Conservation (phyloP, 2,888 invertebrate genomes). For the Omphaloscelis lunosa region DNA sequence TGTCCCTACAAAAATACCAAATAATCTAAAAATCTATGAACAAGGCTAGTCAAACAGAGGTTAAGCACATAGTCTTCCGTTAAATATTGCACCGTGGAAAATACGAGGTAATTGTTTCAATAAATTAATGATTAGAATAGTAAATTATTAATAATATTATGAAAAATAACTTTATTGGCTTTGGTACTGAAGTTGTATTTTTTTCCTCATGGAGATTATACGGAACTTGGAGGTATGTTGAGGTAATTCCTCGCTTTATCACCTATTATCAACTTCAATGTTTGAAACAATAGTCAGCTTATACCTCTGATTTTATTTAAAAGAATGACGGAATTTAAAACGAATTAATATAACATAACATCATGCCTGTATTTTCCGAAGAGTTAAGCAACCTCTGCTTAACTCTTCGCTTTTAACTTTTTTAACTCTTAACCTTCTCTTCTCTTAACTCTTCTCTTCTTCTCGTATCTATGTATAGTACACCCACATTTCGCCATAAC, state of each 20-base stretch:
- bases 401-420: too few species aligned
- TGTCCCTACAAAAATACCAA: background rate
- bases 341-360: background rate
- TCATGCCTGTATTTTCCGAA: too few species aligned
- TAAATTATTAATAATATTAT: slow-evolving; percentile 22
- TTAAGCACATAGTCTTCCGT: slow-evolving; percentile 2
- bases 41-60: background rate
- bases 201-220: slow-evolving; percentile 38
- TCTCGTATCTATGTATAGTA: too few species aligned
- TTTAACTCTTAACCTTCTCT: too few species aligned
- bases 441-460: too few species aligned
- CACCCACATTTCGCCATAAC: too few species aligned
- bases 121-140: slow-evolving; percentile 28
- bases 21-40: slow-evolving; percentile 25
- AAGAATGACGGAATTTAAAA: slow-evolving; percentile 11
- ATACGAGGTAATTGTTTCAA: slow-evolving; percentile 53
- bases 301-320: background rate
- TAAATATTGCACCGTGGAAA: slow-evolving; percentile 46
- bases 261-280: slow-evolving; percentile 14
- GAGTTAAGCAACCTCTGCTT: too few species aligned
- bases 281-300: slow-evolving; percentile 11
- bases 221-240: slow-evolving; percentile 28
- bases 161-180: slow-evolving; percentile 51
- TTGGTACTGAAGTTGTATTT: slow-evolving; percentile 19
- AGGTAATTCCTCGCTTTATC: slow-evolving; percentile 38